Conservation (phyloP, 2,113 vertebrate genomes). For the Phylloscopus trochilus region DNA sequence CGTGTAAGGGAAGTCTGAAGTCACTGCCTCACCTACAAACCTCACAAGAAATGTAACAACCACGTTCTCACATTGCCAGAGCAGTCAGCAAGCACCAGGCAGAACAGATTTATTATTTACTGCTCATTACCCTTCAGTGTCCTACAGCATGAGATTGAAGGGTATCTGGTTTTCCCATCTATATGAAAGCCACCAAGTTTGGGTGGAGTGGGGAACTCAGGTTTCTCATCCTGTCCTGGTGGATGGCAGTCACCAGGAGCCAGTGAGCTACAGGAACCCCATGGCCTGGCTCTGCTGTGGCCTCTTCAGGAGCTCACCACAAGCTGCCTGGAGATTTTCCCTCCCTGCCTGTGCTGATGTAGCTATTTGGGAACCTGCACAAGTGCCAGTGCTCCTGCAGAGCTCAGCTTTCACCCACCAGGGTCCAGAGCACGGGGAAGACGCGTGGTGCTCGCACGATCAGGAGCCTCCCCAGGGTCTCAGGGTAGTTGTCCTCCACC, state of each 20-base stretch:
- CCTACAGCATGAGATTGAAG: background rate
- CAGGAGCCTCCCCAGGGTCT: slow-evolving; percentile 81
- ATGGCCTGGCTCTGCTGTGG: background rate
- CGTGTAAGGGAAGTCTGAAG: background rate
- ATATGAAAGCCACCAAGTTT: background rate
- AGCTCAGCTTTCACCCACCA: slow-evolving; percentile 68
- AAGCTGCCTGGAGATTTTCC: background rate
- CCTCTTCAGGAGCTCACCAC: background rate
- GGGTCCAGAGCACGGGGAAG: slow-evolving; percentile 85
- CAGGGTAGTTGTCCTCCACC: slow-evolving; percentile 84
- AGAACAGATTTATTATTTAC: background rate
- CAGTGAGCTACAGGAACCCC: background rate
- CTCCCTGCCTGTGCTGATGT: background rate
- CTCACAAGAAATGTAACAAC: background rate
- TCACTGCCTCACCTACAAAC: background rate
- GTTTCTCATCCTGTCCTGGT: background rate
- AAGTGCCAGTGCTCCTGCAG: background rate
- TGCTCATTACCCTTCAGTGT: background rate
- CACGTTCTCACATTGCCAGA: background rate
- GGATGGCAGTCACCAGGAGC: background rate
- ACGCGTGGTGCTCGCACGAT: slow-evolving; percentile 82
- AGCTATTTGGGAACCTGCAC: background rate
- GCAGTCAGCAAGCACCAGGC: background rate
- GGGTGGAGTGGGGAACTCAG: background rate
- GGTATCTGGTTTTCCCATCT: background rate